Conservation (phyloP, 2,888 invertebrate species). For the Epinotia demarniana region DNA sequence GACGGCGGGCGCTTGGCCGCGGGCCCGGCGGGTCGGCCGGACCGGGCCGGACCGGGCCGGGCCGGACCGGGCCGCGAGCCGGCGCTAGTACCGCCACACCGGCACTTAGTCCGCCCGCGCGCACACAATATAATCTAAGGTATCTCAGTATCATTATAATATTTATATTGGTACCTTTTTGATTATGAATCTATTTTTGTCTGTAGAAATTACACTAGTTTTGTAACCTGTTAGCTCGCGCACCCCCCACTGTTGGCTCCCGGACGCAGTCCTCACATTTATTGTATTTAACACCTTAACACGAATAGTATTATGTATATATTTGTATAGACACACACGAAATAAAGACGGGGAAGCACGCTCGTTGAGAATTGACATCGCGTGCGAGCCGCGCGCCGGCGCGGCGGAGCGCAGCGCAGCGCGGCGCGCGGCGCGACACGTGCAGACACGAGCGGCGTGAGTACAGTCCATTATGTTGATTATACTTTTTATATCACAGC, state of each 20-base stretch:
- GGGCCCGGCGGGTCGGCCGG: constrained; percentile 47
- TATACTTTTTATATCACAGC: constrained; percentile 89
- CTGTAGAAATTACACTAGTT: constrained; percentile 85
- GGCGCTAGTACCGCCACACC: constrained; percentile 46
- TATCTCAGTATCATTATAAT: constrained; percentile 75
- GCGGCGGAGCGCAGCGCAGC: constrained; percentile 59
- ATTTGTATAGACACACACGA: constrained; percentile 74
- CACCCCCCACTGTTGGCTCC: constrained; percentile 77
- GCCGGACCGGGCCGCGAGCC: constrained; percentile 40
- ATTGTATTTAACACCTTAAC: constrained; percentile 80
- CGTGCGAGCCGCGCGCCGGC: constrained; percentile 67
- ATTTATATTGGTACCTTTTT: constrained; percentile 90
- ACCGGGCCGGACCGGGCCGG: constrained; percentile 48
- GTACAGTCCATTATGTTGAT: constrained; percentile 88
- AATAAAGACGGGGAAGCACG: constrained; percentile 73
- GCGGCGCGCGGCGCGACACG: constrained; percentile 61
- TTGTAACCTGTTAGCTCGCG: constrained; percentile 67
- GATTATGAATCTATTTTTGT: constrained; percentile 86
- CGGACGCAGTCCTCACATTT: constrained; percentile 67
- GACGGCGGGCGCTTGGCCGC: constrained; percentile 51
- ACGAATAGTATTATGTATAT: constrained; percentile 76
- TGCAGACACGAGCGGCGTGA: constrained; percentile 87
- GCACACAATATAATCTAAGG: constrained; percentile 70
- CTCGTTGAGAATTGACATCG: constrained; percentile 79
- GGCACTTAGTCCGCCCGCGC: constrained; percentile 46